Evolutionary conservation across 53 echinoderm and acorn worm genomes (phyloP), one percentile per base, ranked within the genome.

Genomic region (Patiria pectinifera): DNA sequence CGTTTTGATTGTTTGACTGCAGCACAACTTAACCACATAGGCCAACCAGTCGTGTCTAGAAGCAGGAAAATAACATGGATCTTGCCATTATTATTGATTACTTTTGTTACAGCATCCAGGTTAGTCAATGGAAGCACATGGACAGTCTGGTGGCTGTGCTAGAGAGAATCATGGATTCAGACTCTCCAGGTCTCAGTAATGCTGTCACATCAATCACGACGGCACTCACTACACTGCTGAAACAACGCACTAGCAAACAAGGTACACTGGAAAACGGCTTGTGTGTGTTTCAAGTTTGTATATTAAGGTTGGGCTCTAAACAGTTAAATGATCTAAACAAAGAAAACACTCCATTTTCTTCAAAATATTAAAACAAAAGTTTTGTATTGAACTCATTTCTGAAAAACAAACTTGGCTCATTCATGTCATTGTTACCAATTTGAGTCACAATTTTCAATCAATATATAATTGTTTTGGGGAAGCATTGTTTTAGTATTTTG

Each of bases 151-250:
- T 95, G 6, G 72, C 78, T 11, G 93, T 92, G 2, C 92, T 95
- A 62, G 89, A 92, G 92, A 91, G 89, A 16, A 93, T 93, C 25
- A 75, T 89, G 11, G 83, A 92, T 19, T 59, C 94, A 0, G 95
- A 93, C 80, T 89, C 92, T 0, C 93, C 93, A 45, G 92, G 89
- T 4, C 85, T 93, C 19, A 59, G 80, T 14, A 87, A 81, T 15
- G 89, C 93, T 63, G 92, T 92, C 14, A 89, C 95, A 35, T 71
- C 93, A 80, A 86, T 93, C 92, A 96, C 95, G 94, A 87, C 82
- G 25, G 89, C 94, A 59, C 82, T 93, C 43, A 89, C 94, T 44
- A 85, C 89, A 21, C 81, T 95, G 13, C 79, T 94, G 71, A 86
- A 89, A 43, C 92, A 93, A 77, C 85, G 94, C 12, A 85, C 94